Base-by-base conservation (phyloP, 2,113 vertebrate species). In the Colius striatus region DNA sequence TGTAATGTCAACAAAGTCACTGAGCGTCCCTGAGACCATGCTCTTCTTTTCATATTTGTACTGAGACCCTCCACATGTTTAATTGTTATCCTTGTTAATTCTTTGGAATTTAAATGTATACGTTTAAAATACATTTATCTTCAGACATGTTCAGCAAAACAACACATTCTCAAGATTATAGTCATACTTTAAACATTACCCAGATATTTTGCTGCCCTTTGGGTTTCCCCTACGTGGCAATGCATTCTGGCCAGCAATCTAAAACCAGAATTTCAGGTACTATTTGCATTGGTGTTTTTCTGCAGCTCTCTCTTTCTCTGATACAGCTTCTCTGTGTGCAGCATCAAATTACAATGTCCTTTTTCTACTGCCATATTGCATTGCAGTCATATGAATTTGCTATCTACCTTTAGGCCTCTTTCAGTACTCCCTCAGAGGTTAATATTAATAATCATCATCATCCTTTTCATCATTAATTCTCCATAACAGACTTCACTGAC, bases 191-290 rank as follows among this genome's bases (percentile, higher is more conserved):
- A 84, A 90, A 84, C 27, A 75, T 51, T 84, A 78, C 34, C 18
- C 45, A n/a, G 21, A 12, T 61, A 65, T 65, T 93, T 87, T 79
- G 16, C 19, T 82, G 50, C 16, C 47, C 36, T 78, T 75, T 79
- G 27, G 15, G 17, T 66, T 66, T 70, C 70, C 66, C 41, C 76
- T 78, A 68, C 13, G 19, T 0, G 0, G 84, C 30, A 89, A 70
- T 41, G 16, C 58, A 84, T 75, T 62, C 80, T 53, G 53, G 51
- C 48, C 61, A 89, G 70, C 9, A 68, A 61, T 23, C 89, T 94
- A 92, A 82, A 94, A 92, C 81, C 3, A 19, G 70, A 92, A 91
- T 89, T 94, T 77, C 70, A 95, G 74, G 87, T 95, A 89, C 76
- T 92, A 74, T 85, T 96, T 94, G 62, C 50, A 72, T 5, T 58